Evolutionary conservation across 2,797 vertebrate species (phyloP), one percentile per base, ranked within the genome.

Genomic region (Spondyliosoma cantharus): DNA sequence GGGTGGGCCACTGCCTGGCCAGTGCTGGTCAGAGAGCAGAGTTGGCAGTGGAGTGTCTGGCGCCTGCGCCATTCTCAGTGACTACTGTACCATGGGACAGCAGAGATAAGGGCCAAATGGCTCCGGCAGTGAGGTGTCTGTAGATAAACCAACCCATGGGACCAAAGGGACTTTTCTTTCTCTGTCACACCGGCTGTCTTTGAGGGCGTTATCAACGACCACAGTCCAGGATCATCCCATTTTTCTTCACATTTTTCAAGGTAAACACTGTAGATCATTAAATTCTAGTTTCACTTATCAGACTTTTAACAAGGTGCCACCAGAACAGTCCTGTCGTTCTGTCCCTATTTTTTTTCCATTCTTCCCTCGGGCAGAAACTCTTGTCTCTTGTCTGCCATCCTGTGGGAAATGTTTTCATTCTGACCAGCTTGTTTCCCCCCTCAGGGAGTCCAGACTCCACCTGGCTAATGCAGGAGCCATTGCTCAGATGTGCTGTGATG

Each of bases 401-500:
- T 75, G 78, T 72, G 77, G 72, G 76, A 80, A 64, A 74, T 74
- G 56, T 78, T 85, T 86, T 86, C 22, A 32, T 78, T 86, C 54
- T 71, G 46, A 32, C 24, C 3, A 54, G 67, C 61, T 86, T 15
- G 59, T 79, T 73, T 71, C 27, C 74, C 84, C 65, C 76, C 88
- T 92, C 86, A 87, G 89, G 89, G 86, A 90, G 85, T 91, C 76
- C 84, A 87, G 80, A 89, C 82, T 83, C 85, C 83, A 80, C 76
- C 73, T 72, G 83, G 81, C 81, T 88, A 65, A 83, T 88, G 85
- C 68, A 71, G 57, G 64, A 89, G 74, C 62, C 43, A 59, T 59
- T 66, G 75, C 74, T 84, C 25, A 59, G 52, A 79, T 58, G 68
- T 64, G 78, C 67, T 67, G 79, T 2, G 20, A 65, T 61, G 73